Evolutionary conservation across 2,113 vertebrate genomes (phyloP).

Genomic region (Galeopterus variegatus): DNA sequence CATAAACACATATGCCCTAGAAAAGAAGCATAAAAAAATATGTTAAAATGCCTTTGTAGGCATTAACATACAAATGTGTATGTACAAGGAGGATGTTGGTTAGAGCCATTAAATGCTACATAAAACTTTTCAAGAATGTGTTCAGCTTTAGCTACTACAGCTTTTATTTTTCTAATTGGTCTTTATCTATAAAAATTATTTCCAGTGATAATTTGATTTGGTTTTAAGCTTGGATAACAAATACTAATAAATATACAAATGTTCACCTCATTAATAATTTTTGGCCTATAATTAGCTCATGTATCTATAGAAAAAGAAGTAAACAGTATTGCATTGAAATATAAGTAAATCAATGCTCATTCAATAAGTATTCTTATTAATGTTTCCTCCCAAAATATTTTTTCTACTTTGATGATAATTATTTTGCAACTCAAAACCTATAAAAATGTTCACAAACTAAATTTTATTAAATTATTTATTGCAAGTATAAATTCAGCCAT

Average conservation of each 20-base stretch:
- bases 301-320: background rate
- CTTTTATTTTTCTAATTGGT: background rate
- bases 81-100: background rate
- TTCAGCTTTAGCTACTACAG: background rate
- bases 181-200: background rate
- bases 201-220: background rate
- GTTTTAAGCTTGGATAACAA: background rate
- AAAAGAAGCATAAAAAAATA: background rate
- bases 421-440: conserved; percentile 8
- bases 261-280: background rate
- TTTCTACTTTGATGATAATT: background rate
- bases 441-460: background rate
- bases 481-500: background rate
- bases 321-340: background rate
- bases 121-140: background rate
- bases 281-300: background rate
- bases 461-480: background rate
- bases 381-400: background rate
- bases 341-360: background rate
- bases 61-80: background rate
- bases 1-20: background rate
- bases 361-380: background rate
- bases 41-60: background rate
- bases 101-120: background rate
- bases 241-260: background rate